Evolutionary conservation across 2,888 invertebrate genomes (phyloP).

Genomic region (Spatulosminthurus flaviceps): DNA sequence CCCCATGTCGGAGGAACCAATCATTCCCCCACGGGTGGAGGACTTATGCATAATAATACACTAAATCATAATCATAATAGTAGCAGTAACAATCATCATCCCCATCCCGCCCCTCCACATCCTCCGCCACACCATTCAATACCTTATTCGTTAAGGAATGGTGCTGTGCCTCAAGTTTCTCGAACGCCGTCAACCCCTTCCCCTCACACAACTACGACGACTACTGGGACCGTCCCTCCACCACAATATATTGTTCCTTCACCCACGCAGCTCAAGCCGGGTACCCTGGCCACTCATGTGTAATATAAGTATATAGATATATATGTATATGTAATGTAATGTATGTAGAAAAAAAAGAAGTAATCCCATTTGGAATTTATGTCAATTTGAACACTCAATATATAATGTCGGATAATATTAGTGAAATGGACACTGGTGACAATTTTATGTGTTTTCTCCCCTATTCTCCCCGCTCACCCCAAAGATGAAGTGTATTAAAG

Average conservation of each 20-base stretch:
- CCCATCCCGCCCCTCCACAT: conserved; percentile 52
- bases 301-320: no score
- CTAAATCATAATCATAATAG: conserved; percentile 69
- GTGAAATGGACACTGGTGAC: conserved; percentile 41
- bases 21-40: conserved; percentile 49
- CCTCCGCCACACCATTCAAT: conserved; percentile 63
- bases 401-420: conserved; percentile 16
- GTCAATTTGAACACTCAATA: conserved; percentile 20
- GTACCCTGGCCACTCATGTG: conserved; percentile 75
- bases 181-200: conserved; percentile 66
- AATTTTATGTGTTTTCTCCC: conserved; percentile 21
- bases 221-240: conserved; percentile 65
- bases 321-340: no score
- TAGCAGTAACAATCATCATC: conserved; percentile 40
- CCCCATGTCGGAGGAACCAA: conserved; percentile 64
- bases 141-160: conserved; percentile 65
- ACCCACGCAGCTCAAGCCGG: conserved; percentile 71
- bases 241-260: conserved; percentile 71
- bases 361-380: not conserved
- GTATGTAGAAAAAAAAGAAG: no score
- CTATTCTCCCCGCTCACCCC: not conserved
- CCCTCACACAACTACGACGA: conserved; percentile 66
- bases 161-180: conserved; percentile 70
- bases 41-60: conserved; percentile 65
- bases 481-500: no score